Evolutionary conservation across 35 echinoderm and acorn worm genomes (phyloP).

Genomic region (Heliocidaris erythrogramma): DNA sequence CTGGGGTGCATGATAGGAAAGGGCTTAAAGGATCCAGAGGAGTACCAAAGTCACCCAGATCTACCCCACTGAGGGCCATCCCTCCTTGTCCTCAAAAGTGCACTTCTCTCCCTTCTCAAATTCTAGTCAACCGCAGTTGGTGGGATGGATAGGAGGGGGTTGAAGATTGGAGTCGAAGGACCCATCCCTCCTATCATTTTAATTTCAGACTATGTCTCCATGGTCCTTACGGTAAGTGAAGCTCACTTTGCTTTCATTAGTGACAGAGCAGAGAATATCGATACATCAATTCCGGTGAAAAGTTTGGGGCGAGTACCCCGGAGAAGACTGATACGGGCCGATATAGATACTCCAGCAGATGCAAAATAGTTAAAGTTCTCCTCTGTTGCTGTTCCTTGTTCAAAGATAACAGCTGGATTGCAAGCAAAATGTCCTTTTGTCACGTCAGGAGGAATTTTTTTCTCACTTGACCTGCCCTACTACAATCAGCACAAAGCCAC

Average conservation of each 20-base stretch:
- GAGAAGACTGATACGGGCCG: neutral
- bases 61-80: too few relatives aligned
- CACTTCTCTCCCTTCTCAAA: too few relatives aligned
- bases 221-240: neutral
- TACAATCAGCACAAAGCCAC: neutral
- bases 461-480: neutral
- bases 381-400: neutral
- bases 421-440: neutral
- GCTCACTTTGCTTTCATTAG: conserved; percentile 27
- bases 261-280: conserved; percentile 24
- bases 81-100: too few relatives aligned
- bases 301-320: neutral
- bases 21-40: too few relatives aligned
- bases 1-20: too few relatives aligned
- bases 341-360: neutral
- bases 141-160: too few relatives aligned
- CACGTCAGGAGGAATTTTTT: neutral
- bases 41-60: too few relatives aligned
- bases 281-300: conserved; percentile 24
- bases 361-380: neutral
- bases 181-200: neutral
- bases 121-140: too few relatives aligned
- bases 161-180: neutral
- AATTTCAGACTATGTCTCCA: neutral
- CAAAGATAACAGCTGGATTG: neutral